phyloP scores from a whole-genome alignment of 1,140 invertebrate genomes.

The Druon quercuslanigerum region DNA sequence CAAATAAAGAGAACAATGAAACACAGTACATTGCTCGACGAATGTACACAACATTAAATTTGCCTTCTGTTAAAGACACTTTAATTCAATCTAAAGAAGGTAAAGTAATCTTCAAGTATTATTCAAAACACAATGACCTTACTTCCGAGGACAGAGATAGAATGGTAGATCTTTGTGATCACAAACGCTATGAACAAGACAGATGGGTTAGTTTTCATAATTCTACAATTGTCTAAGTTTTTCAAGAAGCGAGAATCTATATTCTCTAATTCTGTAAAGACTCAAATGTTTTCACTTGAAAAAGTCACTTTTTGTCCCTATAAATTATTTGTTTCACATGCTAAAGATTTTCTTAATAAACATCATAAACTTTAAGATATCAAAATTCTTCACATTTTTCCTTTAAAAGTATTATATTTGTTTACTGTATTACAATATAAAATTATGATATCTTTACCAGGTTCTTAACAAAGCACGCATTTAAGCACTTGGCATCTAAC shows the following conservation, averaged over 20 bases:
- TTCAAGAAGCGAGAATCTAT: no score
- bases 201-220: constrained; percentile 3
- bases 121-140: background rate
- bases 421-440: no score
- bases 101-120: background rate
- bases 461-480: background rate
- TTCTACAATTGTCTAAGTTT: no score
- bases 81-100: constrained; percentile 1
- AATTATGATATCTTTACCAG: background rate
- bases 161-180: constrained; percentile 10
- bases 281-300: no score
- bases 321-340: no score
- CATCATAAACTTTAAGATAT: no score
- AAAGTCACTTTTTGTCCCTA: no score
- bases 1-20: background rate
- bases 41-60: constrained; percentile 1
- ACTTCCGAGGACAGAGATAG: background rate
- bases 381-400: no score
- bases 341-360: no score
- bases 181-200: background rate
- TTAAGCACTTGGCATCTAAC: background rate
- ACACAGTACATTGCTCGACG: background rate
- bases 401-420: no score
- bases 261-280: no score
- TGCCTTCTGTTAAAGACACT: background rate